These are phyloP conservation scores for Iguana delicatissima DNA, from an alignment of 2,797 vertebrate species.

Conservation along the genomic window DNA sequence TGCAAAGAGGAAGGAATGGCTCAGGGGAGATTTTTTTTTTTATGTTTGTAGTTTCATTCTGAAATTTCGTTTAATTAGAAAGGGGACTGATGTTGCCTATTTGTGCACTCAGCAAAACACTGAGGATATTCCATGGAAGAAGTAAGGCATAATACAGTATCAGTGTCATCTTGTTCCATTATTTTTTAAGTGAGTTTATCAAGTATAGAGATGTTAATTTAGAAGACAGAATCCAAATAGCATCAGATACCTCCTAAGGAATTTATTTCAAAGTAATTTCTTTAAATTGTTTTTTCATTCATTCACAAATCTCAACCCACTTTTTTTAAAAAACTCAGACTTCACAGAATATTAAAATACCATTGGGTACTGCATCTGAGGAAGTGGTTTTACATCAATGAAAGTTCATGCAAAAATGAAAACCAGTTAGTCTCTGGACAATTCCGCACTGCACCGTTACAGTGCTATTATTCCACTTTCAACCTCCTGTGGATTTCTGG, in stretches of 20 bases:
- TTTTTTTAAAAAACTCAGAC: neutral
- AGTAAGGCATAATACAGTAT: neutral
- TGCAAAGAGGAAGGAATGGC: constrained; percentile 14
- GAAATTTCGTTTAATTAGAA: neutral
- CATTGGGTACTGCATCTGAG: neutral
- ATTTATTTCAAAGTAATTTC: neutral
- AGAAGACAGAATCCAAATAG: neutral
- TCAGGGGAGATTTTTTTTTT: neutral
- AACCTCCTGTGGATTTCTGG: too few species aligned
- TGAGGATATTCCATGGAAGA: neutral
- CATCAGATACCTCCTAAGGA: neutral
- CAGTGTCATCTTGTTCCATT: neutral
- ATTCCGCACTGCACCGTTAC: too few species aligned
- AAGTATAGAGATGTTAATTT: neutral
- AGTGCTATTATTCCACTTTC: too few species aligned
- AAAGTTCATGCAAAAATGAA: too few species aligned
- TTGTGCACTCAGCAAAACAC: neutral
- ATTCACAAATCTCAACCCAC: neutral
- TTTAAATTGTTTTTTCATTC: neutral
- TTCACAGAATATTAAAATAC: neutral
- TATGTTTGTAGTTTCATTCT: constrained; percentile 3
- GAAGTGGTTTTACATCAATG: too few species aligned
- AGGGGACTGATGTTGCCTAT: neutral
- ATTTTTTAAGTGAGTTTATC: constrained; percentile 2
- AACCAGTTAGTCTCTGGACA: too few species aligned